Conservation (phyloP, 2,888 invertebrate species). For the Sphaerophoria rueppellii region DNA sequence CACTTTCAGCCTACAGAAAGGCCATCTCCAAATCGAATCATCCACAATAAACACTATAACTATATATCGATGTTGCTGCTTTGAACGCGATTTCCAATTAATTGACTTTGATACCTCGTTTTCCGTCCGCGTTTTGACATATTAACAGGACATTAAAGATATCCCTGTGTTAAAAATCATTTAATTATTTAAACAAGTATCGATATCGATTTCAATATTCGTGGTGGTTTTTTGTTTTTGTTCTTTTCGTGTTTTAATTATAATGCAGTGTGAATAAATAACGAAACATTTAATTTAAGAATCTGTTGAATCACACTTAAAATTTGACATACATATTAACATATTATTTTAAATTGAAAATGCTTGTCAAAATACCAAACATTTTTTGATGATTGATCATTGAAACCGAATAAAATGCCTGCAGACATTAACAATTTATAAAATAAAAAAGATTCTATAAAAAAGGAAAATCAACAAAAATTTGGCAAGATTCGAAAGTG, state of each 20-base stretch:
- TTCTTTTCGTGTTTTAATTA: conserved; percentile 33
- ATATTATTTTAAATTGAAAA: conserved; percentile 1
- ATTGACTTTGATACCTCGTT: conserved; percentile 61
- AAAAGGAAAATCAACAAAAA: no score
- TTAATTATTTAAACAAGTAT: conserved; percentile 19
- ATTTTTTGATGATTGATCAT: no score
- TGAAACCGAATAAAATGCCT: neutral
- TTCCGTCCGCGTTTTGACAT: conserved; percentile 36
- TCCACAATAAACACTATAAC: conserved; percentile 42
- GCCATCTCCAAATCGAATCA: conserved; percentile 50
- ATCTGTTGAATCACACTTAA: conserved; percentile 51
- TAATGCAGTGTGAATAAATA: conserved; percentile 49
- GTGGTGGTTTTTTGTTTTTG: neutral
- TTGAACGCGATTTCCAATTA: conserved; percentile 55
- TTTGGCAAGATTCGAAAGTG: no score
- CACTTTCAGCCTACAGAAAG: conserved; percentile 13
- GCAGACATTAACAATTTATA: no score
- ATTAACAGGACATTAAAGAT: neutral
- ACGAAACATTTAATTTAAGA: conserved; percentile 41
- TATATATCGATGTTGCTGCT: conserved; percentile 16
- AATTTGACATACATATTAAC: conserved; percentile 19
- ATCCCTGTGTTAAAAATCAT: conserved; percentile 24
- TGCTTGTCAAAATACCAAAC: no score
- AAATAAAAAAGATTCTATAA: no score
- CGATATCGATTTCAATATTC: conserved; percentile 25